A percentile compares a stretch with the other conserved stretches of the same genome.
These are phyloP conservation scores for Trypoxylus dichotomus DNA, from an alignment of 1,140 invertebrate species.

Conservation along the genomic window DNA sequence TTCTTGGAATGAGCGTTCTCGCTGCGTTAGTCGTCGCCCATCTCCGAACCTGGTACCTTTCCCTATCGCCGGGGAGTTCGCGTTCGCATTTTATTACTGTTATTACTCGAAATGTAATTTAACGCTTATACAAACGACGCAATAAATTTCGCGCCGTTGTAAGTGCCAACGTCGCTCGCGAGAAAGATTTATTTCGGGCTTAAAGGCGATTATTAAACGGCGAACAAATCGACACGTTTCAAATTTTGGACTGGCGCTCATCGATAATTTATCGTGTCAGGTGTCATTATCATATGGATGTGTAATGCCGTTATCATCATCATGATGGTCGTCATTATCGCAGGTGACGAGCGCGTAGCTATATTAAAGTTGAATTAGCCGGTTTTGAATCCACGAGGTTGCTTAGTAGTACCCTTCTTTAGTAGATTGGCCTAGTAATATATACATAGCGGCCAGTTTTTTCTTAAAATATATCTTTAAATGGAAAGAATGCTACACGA, in stretches of 20 bases:
- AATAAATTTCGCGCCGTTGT: slow-evolving; percentile 13
- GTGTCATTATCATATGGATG: background rate
- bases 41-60: background rate
- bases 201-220: slow-evolving; percentile 18
- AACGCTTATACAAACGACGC: slow-evolving; percentile 21
- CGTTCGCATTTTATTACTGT: slow-evolving; percentile 15
- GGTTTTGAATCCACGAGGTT: background rate
- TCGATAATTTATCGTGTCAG: slow-evolving; percentile 7
- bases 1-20: too few relatives aligned
- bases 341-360: background rate
- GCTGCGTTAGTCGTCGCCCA: too few relatives aligned
- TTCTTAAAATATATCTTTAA: too few relatives aligned
- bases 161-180: slow-evolving; percentile 5
- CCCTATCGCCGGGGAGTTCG: background rate
- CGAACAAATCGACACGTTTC: slow-evolving; percentile 24
- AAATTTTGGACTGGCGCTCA: background rate
- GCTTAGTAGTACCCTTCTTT: background rate
- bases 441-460: too few relatives aligned
- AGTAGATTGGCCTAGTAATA: too few relatives aligned
- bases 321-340: background rate
- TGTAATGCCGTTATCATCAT: background rate
- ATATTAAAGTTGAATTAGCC: background rate
- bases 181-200: slow-evolving; percentile 21
- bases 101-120: slow-evolving; percentile 25
- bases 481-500: too few relatives aligned